Percentiles rank a stretch among this genome's conserved stretches.
phyloP scores from a whole-genome alignment of 2,113 vertebrate species.

The Calypte anna region DNA sequence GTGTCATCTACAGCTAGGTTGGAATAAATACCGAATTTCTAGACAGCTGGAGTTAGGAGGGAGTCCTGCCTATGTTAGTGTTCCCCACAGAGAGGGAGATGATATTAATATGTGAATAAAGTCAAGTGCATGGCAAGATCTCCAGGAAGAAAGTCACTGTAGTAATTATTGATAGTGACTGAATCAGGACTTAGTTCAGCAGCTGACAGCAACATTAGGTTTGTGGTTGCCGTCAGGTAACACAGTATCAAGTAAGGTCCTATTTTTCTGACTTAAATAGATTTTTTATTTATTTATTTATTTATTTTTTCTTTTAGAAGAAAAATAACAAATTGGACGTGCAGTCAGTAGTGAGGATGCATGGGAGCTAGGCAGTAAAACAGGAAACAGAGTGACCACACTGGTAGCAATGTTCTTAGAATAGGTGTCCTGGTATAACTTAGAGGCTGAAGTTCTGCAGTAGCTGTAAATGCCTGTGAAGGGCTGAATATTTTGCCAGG shows the following conservation, averaged over 20 bases:
- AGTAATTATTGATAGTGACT: neutral
- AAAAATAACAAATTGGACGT: neutral
- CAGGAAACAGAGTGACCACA: neutral
- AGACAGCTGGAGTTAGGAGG: neutral
- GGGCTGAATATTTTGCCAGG: neutral
- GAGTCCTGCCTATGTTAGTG: neutral
- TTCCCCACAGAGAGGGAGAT: neutral
- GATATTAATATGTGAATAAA: neutral
- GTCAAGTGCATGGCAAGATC: neutral
- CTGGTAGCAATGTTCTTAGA: neutral
- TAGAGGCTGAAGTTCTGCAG: neutral
- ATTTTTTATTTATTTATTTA: too few relatives aligned
- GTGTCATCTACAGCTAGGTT: neutral
- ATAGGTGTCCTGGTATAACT: accelerated
- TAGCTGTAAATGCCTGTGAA: neutral
- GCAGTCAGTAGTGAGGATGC: neutral
- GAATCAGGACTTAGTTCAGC: neutral
- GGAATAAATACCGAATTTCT: neutral
- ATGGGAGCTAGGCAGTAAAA: neutral
- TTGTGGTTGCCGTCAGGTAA: neutral
- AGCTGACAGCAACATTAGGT: neutral
- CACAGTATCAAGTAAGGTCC: neutral
- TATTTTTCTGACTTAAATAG: neutral
- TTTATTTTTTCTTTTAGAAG: neutral
- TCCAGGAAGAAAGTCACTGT: neutral